Evolutionary conservation across 1,140 invertebrate genomes (phyloP), one percentile per base, ranked within the genome.

Genomic region (Coenobita brevimanus): DNA sequence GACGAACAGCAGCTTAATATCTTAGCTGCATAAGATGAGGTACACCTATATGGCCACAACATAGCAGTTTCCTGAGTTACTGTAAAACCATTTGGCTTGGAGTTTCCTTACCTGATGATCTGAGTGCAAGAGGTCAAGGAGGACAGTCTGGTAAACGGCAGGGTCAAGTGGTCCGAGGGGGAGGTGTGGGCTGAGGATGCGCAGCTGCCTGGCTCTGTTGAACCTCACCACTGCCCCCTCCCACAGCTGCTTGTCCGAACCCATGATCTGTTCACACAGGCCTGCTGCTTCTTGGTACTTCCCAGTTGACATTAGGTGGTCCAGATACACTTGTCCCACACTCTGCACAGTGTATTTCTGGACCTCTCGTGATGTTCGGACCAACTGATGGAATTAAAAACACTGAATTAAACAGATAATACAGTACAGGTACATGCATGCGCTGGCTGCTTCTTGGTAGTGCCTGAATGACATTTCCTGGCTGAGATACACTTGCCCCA

Each of bases 221-320:
- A 99, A 99, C 93, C 98, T 97, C 82, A 96, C 95, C 38, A 99
- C 94, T 93, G 98, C 96, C 91, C 96, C 96, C 93, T 99, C 98
- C 99, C 99, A 99, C 24, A 97, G 93, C 54, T 95, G 94, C 93
- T 97, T 97, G 91, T 98, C 96, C 88, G 95, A 95, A 15, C 96
- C 94, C 73, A 95, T 92, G 89, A 95, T 93, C 91, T 95, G 95
- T 2, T 96, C 93, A 92, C 97, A 99, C 1, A 99, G 93, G 91
- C 96, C 95, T 2, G 97, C 98, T 15, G 98, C 98, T 91, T 96
- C 94, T 36, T 97, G 95, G 91, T 94, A 99, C 89, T 96, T 93
- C 73, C 95, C 94, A 62, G 94, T 93, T 4, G 94, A 93, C 43
- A 99, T 91, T 64, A 99, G 94, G 92, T 97, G 95, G 92, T 98